These are phyloP conservation scores for Smittia aterrima DNA, from an alignment of 2,888 invertebrate species.

Conservation along the genomic window DNA sequence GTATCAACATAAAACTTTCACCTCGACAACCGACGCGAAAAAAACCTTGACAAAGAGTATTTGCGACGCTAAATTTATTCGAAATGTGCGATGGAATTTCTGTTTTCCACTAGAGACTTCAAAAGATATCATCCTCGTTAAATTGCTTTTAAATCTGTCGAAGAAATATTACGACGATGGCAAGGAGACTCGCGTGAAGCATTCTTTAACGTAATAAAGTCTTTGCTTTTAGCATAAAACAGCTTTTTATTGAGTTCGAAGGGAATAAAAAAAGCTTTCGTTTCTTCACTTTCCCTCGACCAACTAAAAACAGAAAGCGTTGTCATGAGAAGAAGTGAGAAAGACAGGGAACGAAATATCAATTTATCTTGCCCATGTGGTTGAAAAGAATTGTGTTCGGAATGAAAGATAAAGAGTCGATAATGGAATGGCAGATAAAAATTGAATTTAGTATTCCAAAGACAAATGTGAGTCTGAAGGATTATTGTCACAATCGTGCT, in stretches of 20 bases:
- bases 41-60: too few species aligned
- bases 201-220: neutral
- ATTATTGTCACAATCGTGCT: too few species aligned
- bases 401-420: neutral
- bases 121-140: neutral
- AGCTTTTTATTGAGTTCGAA: neutral
- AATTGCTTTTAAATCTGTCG: neutral
- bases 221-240: constrained; percentile 9
- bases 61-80: too few species aligned
- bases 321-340: neutral
- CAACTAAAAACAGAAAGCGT: too few species aligned
- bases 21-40: too few species aligned
- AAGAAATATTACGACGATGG: neutral
- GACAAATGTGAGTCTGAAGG: neutral
- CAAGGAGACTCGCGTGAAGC: neutral
- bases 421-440: neutral
- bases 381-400: neutral
- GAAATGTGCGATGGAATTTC: neutral
- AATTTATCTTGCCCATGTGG: neutral
- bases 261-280: neutral
- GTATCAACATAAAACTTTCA: too few species aligned
- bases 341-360: neutral
- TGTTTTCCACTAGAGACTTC: neutral
- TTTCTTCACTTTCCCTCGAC: neutral
- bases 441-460: neutral